Evolutionary conservation across 2,113 vertebrate species (phyloP).

Genomic region (Hyperopisus bebe): DNA sequence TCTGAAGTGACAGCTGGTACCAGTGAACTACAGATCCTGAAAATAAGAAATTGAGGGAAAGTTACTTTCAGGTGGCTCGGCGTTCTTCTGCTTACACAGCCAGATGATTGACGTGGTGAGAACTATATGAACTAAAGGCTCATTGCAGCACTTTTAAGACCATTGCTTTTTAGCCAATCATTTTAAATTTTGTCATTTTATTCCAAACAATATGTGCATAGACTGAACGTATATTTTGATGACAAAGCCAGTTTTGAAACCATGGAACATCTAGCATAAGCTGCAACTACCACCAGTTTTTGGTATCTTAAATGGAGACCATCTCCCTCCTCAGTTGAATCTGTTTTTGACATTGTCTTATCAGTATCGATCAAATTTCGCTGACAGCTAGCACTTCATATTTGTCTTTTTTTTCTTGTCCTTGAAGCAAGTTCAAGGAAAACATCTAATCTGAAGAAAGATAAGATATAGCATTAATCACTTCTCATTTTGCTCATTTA

Average conservation of each 20-base stretch:
- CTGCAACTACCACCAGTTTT: neutral
- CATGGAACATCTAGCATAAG: neutral
- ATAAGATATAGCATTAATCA: slow-evolving; percentile 21
- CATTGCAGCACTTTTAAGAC: neutral
- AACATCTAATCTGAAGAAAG: slow-evolving; percentile 17
- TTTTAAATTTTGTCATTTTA: neutral
- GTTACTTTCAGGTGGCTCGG: neutral
- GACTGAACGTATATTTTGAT: neutral
- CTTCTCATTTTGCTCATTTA: slow-evolving; percentile 18
- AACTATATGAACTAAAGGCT: neutral
- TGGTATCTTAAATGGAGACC: neutral
- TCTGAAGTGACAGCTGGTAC: neutral
- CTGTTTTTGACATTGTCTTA: slow-evolving; percentile 4
- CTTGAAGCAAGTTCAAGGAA: slow-evolving; percentile 26
- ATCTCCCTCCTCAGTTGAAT: slow-evolving; percentile 4
- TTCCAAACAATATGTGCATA: neutral
- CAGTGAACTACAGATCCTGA: neutral
- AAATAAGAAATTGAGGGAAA: slow-evolving; percentile 7
- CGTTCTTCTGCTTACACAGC: neutral
- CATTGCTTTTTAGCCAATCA: neutral
- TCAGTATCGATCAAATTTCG: slow-evolving; percentile 13
- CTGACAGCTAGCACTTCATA: neutral
- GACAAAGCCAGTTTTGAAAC: neutral
- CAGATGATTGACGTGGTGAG: neutral
- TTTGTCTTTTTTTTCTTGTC: slow-evolving; percentile 20